Conservation (phyloP, 1,140 invertebrate species). For the Hyphantria cunea region DNA sequence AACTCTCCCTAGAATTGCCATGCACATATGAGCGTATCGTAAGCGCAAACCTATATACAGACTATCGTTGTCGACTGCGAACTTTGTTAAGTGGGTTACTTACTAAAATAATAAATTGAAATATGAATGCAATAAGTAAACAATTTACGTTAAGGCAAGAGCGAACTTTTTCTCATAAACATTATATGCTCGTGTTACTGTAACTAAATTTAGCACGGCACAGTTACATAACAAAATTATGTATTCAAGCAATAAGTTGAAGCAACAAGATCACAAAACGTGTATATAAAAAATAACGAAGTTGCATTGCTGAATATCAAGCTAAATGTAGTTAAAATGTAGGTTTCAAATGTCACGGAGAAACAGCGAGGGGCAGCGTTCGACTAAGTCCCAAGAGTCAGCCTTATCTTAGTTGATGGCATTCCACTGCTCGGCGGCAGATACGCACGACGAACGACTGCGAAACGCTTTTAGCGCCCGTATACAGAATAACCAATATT, state of each 20-base stretch:
- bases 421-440: slow-evolving; percentile 69
- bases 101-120: background rate
- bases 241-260: background rate
- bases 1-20: slow-evolving; percentile 6
- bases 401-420: slow-evolving; percentile 76
- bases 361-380: slow-evolving; percentile 39
- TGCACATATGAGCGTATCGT: slow-evolving; percentile 9
- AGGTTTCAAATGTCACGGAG: slow-evolving; percentile 42
- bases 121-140: background rate
- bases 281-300: background rate
- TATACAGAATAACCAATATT: slow-evolving; percentile 43
- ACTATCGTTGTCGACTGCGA: background rate
- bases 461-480: slow-evolving; percentile 78
- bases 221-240: background rate
- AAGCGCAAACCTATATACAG: background rate
- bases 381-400: slow-evolving; percentile 42
- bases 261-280: background rate
- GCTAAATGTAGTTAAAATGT: slow-evolving; percentile 31
- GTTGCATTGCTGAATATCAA: slow-evolving; percentile 12
- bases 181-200: too few species aligned
- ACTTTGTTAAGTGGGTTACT: background rate
- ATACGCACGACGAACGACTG: slow-evolving; percentile 76
- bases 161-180: too few species aligned
- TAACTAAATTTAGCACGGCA: background rate
- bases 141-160: too few species aligned